These are phyloP conservation scores for Odontothrips loti DNA, from an alignment of 2,888 invertebrate species.

Conservation along the genomic window DNA sequence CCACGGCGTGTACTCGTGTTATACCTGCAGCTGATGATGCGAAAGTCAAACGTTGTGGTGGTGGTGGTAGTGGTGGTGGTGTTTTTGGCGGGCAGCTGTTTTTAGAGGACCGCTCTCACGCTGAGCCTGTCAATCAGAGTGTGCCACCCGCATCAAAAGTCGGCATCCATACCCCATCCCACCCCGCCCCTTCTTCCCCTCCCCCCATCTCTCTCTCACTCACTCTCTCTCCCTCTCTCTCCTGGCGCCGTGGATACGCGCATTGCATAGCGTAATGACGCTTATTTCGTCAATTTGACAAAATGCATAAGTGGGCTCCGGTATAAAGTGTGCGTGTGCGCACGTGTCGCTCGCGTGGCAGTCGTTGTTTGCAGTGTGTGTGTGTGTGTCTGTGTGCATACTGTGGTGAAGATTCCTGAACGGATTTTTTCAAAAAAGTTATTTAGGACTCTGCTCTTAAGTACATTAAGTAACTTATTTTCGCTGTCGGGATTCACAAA, in stretches of 20 bases:
- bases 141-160: not conserved
- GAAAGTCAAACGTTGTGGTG: not conserved
- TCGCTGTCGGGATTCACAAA: no score
- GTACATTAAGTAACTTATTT: no score
- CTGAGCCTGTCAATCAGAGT: not conserved
- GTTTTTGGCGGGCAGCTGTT: not conserved
- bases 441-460: not conserved
- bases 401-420: not conserved
- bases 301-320: constrained; percentile 13
- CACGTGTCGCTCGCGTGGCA: not conserved
- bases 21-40: not conserved
- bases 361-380: not conserved
- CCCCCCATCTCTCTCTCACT: not conserved
- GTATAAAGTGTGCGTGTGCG: not conserved
- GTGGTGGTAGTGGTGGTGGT: not conserved
- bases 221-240: not conserved
- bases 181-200: not conserved
- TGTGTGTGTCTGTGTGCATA: not conserved
- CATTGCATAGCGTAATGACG: constrained; percentile 5
- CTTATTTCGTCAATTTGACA: constrained; percentile 17
- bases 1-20: not conserved
- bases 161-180: not conserved
- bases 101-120: not conserved
- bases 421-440: not conserved
- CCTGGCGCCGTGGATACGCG: not conserved